Evolutionary conservation across 2,888 invertebrate genomes (phyloP), one percentile per base, ranked within the genome.

Genomic region (Hecatera dysodea): DNA sequence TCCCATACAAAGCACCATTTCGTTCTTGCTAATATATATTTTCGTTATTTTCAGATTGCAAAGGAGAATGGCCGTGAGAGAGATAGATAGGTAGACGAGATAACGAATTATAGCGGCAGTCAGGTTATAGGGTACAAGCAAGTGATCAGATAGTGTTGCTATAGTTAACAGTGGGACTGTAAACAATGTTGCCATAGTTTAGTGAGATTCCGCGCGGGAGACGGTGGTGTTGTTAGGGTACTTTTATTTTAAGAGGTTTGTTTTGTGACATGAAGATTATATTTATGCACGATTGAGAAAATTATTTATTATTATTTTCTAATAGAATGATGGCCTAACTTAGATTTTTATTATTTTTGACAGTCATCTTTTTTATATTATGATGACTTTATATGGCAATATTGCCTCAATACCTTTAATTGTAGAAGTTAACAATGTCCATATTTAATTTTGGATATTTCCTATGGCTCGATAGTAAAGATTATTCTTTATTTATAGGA

Each of bases 101-200:
- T 82, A 85, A 86, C 80, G 88, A 88, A 88, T 86, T 88, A 84
- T 80, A 79, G 80, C 87, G 87, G 82, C 78, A 75, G 80, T 86
- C 82, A 84, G 80, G 83, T 73, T 79, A 71, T 75, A 86, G 86
- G 89, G 90, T 90, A 90, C 89, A 85, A 88, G 86, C 86, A 81
- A 84, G 86, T 86, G 88, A 87, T 86, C 85, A 83, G 86, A 86
- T 74, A 71, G 86, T 87, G 87, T 91, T 88, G 83, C 80, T 83
- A 62, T 83, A 86, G 88, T 86, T 73, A 44, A 19, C 19, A 82
- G 83, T 72, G 75, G 81, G 75, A 83, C 81, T 84, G 87, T 90
- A 88, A 83, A 90, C 88, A 88, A 88, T 90, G 93, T 93, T 93
- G 93, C 93, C 93, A 93, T 93, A 93, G 92, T 85, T 84, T 85